Evolutionary conservation across 2,888 invertebrate genomes (phyloP).

Genomic region (Congeria kusceri): DNA sequence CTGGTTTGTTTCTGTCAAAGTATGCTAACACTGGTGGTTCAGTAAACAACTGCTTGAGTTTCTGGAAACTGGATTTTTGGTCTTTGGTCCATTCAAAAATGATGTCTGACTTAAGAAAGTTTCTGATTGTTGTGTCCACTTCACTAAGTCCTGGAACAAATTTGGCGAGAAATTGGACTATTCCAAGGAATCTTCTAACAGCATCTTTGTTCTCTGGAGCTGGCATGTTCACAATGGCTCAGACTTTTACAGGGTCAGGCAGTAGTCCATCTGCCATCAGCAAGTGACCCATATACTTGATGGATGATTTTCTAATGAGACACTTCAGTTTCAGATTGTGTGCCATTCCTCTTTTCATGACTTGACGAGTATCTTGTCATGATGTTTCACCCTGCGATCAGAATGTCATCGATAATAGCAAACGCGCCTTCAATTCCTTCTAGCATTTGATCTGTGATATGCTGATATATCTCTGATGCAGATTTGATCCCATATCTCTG

Average conservation of each 20-base stretch:
- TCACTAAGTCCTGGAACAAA: conserved; percentile 59
- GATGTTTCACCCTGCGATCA: conserved; percentile 52
- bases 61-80: conserved; percentile 47
- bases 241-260: conserved; percentile 46
- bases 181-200: conserved; percentile 19
- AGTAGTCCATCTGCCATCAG: conserved; percentile 33
- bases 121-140: conserved; percentile 49
- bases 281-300: conserved; percentile 54
- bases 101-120: conserved; percentile 43
- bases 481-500: conserved; percentile 60
- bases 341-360: conserved; percentile 43
- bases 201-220: conserved; percentile 48
- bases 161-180: conserved; percentile 30
- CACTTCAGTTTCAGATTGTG: conserved; percentile 61
- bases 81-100: conserved; percentile 45
- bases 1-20: conserved; percentile 47
- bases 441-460: conserved; percentile 60
- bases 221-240: conserved; percentile 56
- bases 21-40: conserved; percentile 51
- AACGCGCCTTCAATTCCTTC: conserved; percentile 49
- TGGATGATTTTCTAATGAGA: conserved; percentile 27
- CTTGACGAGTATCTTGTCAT: conserved; percentile 53
- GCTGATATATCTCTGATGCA: conserved; percentile 61
- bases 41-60: conserved; percentile 44
- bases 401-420: conserved; percentile 61